Conservation (phyloP, 1,140 invertebrate genomes). For the Sycobia sp. region DNA sequence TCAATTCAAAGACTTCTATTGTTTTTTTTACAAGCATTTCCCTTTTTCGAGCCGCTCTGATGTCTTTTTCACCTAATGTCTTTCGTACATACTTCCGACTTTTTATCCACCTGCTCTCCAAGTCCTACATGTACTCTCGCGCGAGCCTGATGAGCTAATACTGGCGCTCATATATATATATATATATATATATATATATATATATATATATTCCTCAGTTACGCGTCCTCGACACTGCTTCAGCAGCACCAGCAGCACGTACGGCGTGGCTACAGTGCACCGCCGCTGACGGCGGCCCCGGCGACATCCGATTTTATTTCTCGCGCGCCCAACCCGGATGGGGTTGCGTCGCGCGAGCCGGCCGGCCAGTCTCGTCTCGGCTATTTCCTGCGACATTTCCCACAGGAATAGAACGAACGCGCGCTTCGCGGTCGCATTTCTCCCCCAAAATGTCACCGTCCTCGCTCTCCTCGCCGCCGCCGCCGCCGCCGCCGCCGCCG, state of each 20-base stretch:
- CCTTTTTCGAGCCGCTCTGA: too few relatives aligned
- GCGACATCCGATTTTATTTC: conserved; percentile 5
- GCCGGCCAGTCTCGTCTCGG: conserved; percentile 51
- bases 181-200: background rate
- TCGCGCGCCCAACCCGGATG: too few relatives aligned
- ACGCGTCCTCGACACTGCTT: conserved; percentile 12
- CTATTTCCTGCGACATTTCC: conserved; percentile 58
- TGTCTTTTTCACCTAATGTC: too few relatives aligned
- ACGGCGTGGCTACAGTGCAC: too few relatives aligned
- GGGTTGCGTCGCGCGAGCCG: conserved; percentile 5
- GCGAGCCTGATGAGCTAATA: too few relatives aligned
- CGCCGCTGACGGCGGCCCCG: conserved; percentile 14
- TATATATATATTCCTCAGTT: background rate
- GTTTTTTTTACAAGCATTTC: too few relatives aligned
- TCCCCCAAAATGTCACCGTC: conserved; percentile 25
- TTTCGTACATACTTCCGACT: too few relatives aligned
- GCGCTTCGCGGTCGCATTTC: conserved; percentile 52
- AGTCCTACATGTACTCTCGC: too few relatives aligned
- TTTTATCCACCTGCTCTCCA: too few relatives aligned
- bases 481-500: too few relatives aligned
- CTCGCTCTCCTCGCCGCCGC: background rate
- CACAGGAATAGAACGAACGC: conserved; percentile 49
- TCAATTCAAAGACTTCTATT: too few relatives aligned
- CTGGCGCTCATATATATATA: background rate
- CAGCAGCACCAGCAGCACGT: too few relatives aligned